Evolutionary conservation across 2,888 invertebrate genomes (phyloP).

Genomic region (Apodemia duryi): DNA sequence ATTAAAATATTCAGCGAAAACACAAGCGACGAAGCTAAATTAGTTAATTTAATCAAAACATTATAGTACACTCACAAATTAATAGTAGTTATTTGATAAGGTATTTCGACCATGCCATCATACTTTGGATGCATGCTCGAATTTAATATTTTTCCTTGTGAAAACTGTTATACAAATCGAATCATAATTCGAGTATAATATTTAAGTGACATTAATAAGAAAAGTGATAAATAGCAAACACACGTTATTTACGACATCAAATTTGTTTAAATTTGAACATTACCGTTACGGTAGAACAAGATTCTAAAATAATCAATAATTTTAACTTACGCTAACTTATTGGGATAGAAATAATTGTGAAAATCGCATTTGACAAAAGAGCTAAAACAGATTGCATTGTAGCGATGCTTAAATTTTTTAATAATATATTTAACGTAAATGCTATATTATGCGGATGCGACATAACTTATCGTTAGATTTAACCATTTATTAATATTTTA

Average conservation of each 20-base stretch:
- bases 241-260: slow-evolving; percentile 32
- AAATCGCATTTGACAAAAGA: too few relatives aligned
- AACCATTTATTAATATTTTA: too few relatives aligned
- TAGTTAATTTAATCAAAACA: slow-evolving; percentile 20
- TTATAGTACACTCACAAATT: slow-evolving; percentile 21
- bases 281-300: neutral
- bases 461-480: too few relatives aligned
- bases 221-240: slow-evolving; percentile 16
- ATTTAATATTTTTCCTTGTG: neutral
- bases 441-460: too few relatives aligned
- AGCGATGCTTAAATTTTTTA: too few relatives aligned
- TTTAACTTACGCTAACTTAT: too few relatives aligned
- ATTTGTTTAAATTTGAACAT: slow-evolving; percentile 33
- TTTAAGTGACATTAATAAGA: slow-evolving; percentile 16
- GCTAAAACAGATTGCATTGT: too few relatives aligned
- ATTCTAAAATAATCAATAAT: too few relatives aligned
- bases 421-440: too few relatives aligned
- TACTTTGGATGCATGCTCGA: slow-evolving; percentile 9
- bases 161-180: neutral
- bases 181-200: neutral
- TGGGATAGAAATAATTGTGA: too few relatives aligned
- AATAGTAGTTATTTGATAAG: slow-evolving; percentile 13
- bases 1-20: slow-evolving; percentile 21
- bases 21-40: slow-evolving; percentile 31
- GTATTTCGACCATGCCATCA: slow-evolving; percentile 11